Conservation (phyloP, 2,797 vertebrate genomes). For the Benthosema pterotum region DNA sequence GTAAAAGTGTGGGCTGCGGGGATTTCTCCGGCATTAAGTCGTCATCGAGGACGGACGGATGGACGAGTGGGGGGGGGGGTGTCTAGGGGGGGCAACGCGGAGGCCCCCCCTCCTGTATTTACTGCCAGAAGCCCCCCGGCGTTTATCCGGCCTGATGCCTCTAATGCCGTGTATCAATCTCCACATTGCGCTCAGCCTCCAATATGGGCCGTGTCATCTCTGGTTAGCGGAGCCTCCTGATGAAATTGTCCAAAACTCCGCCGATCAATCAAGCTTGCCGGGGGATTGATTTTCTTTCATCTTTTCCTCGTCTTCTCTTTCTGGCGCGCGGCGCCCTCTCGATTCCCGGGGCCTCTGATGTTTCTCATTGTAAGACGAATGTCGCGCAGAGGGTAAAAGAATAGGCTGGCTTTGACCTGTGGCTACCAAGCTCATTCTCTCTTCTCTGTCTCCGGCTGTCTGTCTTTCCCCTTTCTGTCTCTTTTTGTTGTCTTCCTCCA, state of each 20-base stretch:
- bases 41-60: slow-evolving; percentile 59
- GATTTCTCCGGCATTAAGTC: slow-evolving; percentile 71
- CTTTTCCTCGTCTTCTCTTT: slow-evolving; percentile 67
- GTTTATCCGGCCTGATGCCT: slow-evolving; percentile 75
- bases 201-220: slow-evolving; percentile 75
- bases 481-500: not conserved
- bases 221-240: slow-evolving; percentile 77
- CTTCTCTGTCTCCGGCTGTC: not conserved
- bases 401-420: slow-evolving; percentile 49
- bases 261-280: slow-evolving; percentile 74
- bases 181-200: slow-evolving; percentile 62
- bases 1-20: slow-evolving; percentile 65
- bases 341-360: slow-evolving; percentile 57
- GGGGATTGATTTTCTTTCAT: slow-evolving; percentile 76
- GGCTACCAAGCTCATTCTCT: slow-evolving; percentile 18
- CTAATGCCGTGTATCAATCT: slow-evolving; percentile 80
- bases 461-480: slow-evolving; percentile 5
- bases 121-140: slow-evolving; percentile 58
- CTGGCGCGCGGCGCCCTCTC: slow-evolving; percentile 57
- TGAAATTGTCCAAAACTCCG: slow-evolving; percentile 79
- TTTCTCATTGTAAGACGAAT: slow-evolving; percentile 63
- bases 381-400: slow-evolving; percentile 59
- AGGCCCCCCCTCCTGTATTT: slow-evolving; percentile 56
- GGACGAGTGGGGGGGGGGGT: too few relatives aligned
- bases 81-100: slow-evolving; percentile 39